Percentiles rank a stretch among this genome's conserved stretches.
These are phyloP conservation scores for Tamias sibiricus DNA, from an alignment of 2,113 vertebrate genomes.

Conservation along the genomic window DNA sequence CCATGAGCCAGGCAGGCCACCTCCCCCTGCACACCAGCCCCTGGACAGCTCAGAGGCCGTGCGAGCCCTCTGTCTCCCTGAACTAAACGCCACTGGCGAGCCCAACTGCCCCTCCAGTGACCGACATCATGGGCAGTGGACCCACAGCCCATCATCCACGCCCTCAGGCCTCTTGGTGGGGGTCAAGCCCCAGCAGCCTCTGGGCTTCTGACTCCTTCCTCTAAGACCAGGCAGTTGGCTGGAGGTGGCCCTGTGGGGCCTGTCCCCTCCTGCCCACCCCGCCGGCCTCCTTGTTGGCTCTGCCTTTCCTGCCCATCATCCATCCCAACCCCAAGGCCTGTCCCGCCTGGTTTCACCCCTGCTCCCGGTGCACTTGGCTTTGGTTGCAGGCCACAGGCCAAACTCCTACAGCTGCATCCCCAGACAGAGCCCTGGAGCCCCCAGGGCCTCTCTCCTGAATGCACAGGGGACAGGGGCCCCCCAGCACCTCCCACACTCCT, in stretches of 20 bases:
- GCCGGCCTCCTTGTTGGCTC: background rate
- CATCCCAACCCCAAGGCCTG: accelerated
- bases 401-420: background rate
- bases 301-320: background rate
- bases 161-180: background rate
- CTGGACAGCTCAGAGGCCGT: background rate
- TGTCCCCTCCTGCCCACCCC: background rate
- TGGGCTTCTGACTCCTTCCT: background rate
- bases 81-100: background rate
- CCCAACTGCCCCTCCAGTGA: background rate
- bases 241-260: background rate
- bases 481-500: background rate
- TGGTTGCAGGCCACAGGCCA: background rate
- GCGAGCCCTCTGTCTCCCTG: background rate
- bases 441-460: background rate
- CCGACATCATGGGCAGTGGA: too few species aligned
- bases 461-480: too few species aligned
- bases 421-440: background rate
- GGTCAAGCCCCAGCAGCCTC: background rate
- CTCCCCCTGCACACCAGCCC: background rate
- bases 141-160: background rate
- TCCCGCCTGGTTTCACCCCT: background rate
- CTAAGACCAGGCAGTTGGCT: background rate
- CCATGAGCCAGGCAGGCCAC: background rate
- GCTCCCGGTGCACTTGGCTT: background rate